Base-by-base conservation (phyloP, 2,888 invertebrate species). In the Dicycla oo region DNA sequence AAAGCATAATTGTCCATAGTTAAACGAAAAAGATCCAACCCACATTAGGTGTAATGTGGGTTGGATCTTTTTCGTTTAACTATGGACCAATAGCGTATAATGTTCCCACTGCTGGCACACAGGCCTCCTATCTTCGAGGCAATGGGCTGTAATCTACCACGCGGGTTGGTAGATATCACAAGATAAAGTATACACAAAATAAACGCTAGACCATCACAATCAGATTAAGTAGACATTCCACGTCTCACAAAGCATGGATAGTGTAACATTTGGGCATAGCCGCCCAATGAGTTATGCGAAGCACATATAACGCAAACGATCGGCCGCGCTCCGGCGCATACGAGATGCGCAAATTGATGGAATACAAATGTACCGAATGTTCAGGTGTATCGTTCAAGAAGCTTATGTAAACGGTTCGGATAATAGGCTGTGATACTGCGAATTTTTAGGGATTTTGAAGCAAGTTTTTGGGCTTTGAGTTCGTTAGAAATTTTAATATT, bases 261-360 rank as follows among this genome's bases (percentile, higher is more conserved):
- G 45, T 70, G 76, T 65, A 78, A 72, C 76, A 81, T 85, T 84
- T 74, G 80, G 73, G 75, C 57, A 73, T 73, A 79, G 77, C 78
- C 77, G 76, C 86, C 86, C 88, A 87, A 90, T 93, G 92, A 92
- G 91, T 90, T 93, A 94, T 94, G 92, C 94, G 75, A 86, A 84
- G 90, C 94, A 94, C 94, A 94, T 91, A 86, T 85, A 88, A 85
- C 86, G 90, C 90, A 91, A 93, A 91, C 92, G 93, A 93, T 94
- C 92, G 88, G 89, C 81, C 80, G 71, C 87, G 89, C 91, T 85
- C 85, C 84, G 86, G 87, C 91, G 93, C 94, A 94, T 94, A 93
- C 93, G 90, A 90, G 90, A 94, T 93, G 90, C 88, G 91, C 88
- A 91, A 94, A 94, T 93, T 93, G 92, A 93, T 92, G 91, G 91